phyloP scores from a whole-genome alignment of 1,140 invertebrate genomes.

The Drosophila carrolli region DNA sequence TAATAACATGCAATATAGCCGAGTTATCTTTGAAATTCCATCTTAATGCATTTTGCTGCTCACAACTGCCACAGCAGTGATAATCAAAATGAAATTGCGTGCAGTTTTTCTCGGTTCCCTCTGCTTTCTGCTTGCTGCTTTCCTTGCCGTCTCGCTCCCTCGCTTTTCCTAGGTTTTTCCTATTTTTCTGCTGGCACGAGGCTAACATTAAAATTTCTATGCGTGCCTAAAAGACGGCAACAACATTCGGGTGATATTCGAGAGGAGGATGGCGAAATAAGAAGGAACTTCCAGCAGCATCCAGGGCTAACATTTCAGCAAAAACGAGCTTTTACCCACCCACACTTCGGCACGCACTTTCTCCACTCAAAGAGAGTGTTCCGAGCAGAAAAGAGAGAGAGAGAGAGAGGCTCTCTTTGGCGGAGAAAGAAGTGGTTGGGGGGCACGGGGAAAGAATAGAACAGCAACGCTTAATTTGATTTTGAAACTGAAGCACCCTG shows the following conservation, averaged over 20 bases:
- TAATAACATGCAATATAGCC: slow-evolving; percentile 38
- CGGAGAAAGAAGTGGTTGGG: background rate
- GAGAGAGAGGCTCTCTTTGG: slow-evolving; percentile 41
- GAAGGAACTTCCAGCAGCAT: slow-evolving; percentile 68
- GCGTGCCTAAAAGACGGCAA: slow-evolving; percentile 73
- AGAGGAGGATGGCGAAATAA: slow-evolving; percentile 3
- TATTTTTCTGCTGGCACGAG: slow-evolving; percentile 60
- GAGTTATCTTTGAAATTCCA: slow-evolving; percentile 19
- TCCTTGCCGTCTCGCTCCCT: background rate
- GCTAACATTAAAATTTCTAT: slow-evolving; percentile 79
- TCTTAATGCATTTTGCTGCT: slow-evolving; percentile 24
- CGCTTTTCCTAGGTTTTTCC: slow-evolving; percentile 14
- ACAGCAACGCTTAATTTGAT: slow-evolving; percentile 68
- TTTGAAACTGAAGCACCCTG: slow-evolving; percentile 46
- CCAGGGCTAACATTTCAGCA: slow-evolving; percentile 72
- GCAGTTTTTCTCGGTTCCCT: slow-evolving; percentile 27
- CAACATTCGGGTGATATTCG: slow-evolving; percentile 5
- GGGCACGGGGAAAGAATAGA: slow-evolving; percentile 24
- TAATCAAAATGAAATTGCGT: slow-evolving; percentile 71
- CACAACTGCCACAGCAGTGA: slow-evolving; percentile 47
- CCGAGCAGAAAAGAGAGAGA: slow-evolving; percentile 2
- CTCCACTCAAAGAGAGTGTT: slow-evolving; percentile 8
- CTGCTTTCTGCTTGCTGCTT: background rate
- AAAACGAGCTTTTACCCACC: slow-evolving; percentile 63
- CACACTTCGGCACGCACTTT: slow-evolving; percentile 29